Conservation (phyloP, 2,888 invertebrate genomes). For the Lobophora halterata region DNA sequence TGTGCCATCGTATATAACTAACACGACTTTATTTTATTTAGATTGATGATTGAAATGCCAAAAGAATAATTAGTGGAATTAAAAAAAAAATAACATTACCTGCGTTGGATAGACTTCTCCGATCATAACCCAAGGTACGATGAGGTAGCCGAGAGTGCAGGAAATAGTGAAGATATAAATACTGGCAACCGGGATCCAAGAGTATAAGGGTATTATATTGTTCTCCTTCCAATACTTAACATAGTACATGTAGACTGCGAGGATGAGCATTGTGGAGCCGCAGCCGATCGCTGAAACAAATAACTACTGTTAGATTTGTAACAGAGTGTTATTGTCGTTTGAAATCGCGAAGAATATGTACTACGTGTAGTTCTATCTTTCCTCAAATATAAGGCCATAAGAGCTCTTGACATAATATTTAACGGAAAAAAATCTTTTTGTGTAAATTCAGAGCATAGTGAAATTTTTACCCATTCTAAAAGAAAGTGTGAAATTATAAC, state of each 20-base stretch:
- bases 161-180: slow-evolving; percentile 82
- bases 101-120: slow-evolving; percentile 87
- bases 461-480: too few relatives aligned
- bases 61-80: too few relatives aligned
- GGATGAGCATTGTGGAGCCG: slow-evolving; percentile 81
- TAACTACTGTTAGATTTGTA: not conserved
- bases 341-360: too few relatives aligned
- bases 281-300: slow-evolving; percentile 77
- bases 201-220: slow-evolving; percentile 54
- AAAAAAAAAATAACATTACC: slow-evolving; percentile 43
- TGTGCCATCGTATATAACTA: too few relatives aligned
- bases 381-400: too few relatives aligned
- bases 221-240: slow-evolving; percentile 73
- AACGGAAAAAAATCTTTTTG: too few relatives aligned
- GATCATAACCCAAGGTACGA: slow-evolving; percentile 88
- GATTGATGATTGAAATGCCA: too few relatives aligned
- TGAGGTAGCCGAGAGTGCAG: slow-evolving; percentile 84
- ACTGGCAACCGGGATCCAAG: slow-evolving; percentile 83
- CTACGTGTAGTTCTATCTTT: too few relatives aligned
- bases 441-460: too few relatives aligned
- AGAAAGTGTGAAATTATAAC: too few relatives aligned
- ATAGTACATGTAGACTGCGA: slow-evolving; percentile 82
- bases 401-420: too few relatives aligned
- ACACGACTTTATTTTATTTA: too few relatives aligned
- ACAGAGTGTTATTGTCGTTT: not conserved